Base-by-base conservation (phyloP, 2,888 invertebrate genomes). In the Latrodectus hesperus region DNA sequence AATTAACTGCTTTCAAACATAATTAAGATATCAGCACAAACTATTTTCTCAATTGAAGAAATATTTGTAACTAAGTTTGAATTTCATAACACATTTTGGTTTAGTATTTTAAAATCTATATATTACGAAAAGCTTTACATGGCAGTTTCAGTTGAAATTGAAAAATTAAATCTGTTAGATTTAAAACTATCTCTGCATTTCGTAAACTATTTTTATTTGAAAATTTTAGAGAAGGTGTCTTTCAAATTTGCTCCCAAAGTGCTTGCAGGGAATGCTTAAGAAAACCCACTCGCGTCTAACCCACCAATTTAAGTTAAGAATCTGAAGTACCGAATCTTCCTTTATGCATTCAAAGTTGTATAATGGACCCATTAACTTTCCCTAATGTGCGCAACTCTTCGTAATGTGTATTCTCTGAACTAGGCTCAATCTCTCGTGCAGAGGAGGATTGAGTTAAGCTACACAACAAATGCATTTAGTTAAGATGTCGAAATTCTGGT, bases 321-420 rank as follows among this genome's bases (percentile, higher is more conserved):
- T 67, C 26, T 49, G n/a, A 17, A 82, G 53, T 51, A 75, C 55
- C 53, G 53, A 22, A 14, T 51, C 26, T 52, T 38, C 81, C 53
- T 74, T 53, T 22, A 38, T 70, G 38, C 14, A 49, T 70, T 60
- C 75, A 70, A 51, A 38, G 55, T 67, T 70, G 70, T 68, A 75
- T 82, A 82, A 75, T 75, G 75, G 82, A 70, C 60, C 75, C 82
- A 75, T 82, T 82, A 82, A 82, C 75, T 82, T 82, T 82, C 16
- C 70, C 75, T 75, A 75, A 75, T 82, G 82, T 55, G 26, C 16
- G n/a, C 49, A 11, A n/a, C 67, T 67, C 38, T 16, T 26, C 68
- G 49, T 75, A 82, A 82, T 75, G 70, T 65, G 55, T 55, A 75
- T 75, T 70, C 68, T 38, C 65, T 68, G 70, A 73, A 67, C 51